These are phyloP conservation scores for Camponotus vicinus DNA, from an alignment of 1,140 invertebrate genomes.

Conservation along the genomic window DNA sequence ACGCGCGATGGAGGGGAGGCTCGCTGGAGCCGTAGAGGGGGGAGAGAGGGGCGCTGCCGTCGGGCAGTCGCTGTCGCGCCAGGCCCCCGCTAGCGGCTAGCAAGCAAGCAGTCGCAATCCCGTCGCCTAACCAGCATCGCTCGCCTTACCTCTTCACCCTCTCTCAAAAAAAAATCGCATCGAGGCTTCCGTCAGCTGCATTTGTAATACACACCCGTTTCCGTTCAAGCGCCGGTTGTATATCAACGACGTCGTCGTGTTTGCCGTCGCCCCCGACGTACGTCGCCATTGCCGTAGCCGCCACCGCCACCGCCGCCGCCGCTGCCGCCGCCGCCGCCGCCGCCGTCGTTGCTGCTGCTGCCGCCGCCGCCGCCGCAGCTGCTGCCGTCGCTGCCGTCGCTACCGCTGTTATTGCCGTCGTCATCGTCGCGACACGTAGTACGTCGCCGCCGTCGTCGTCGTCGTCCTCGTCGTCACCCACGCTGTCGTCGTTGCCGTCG, in stretches of 20 bases:
- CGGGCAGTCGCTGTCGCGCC: slow-evolving; percentile 82
- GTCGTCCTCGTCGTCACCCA: slow-evolving; percentile 56
- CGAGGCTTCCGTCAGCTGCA: slow-evolving; percentile 83
- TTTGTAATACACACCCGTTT: slow-evolving; percentile 72
- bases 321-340: slow-evolving; percentile 32
- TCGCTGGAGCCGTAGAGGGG: slow-evolving; percentile 56
- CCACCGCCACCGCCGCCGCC: slow-evolving; percentile 54
- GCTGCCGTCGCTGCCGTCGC: slow-evolving; percentile 52
- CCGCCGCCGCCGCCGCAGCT: neutral
- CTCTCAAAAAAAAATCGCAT: slow-evolving; percentile 78
- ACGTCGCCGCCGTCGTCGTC: slow-evolving; percentile 72
- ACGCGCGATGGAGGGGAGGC: slow-evolving; percentile 22
- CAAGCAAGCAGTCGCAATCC: slow-evolving; percentile 84
- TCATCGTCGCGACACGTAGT: slow-evolving; percentile 76
- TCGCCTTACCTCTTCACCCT: slow-evolving; percentile 84
- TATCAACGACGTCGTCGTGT: slow-evolving; percentile 62
- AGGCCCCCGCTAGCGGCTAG: slow-evolving; percentile 80
- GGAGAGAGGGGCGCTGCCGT: slow-evolving; percentile 78
- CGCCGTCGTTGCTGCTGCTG: slow-evolving; percentile 41
- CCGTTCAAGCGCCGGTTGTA: slow-evolving; percentile 67
- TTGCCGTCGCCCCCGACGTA: slow-evolving; percentile 61
- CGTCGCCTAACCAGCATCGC: slow-evolving; percentile 85
- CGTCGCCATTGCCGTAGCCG: slow-evolving; percentile 68
- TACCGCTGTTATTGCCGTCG: slow-evolving; percentile 64
- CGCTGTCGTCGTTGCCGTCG: slow-evolving; percentile 67